Percentiles rank a stretch among this genome's conserved stretches.
These are phyloP conservation scores for Furcifer pardalis DNA, from an alignment of 2,797 vertebrate genomes.

Conservation along the genomic window DNA sequence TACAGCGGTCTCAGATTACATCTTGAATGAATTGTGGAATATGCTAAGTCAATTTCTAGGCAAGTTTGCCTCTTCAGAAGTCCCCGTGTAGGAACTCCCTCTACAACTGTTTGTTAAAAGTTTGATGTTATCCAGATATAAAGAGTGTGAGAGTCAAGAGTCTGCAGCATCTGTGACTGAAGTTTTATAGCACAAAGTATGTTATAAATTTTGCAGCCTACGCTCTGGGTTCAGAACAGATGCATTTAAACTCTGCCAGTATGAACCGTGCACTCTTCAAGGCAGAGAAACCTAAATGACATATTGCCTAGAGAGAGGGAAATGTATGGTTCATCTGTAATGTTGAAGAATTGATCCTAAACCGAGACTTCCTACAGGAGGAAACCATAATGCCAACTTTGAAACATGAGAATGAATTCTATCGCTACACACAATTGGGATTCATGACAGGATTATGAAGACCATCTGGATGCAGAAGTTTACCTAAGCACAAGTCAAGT, in stretches of 20 bases:
- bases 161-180: neutral
- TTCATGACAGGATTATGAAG: neutral
- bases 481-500: neutral
- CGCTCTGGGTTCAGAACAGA: neutral
- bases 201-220: constrained; percentile 18
- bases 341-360: neutral
- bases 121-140: neutral
- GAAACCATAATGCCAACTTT: neutral
- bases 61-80: neutral
- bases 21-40: neutral
- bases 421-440: constrained; percentile 5
- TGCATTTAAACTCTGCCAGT: constrained; percentile 14
- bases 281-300: neutral
- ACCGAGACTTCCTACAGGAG: neutral
- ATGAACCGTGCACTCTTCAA: neutral
- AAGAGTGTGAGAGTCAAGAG: neutral
- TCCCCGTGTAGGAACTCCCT: neutral
- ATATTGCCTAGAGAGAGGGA: constrained; percentile 6
- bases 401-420: neutral
- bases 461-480: neutral
- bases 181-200: constrained; percentile 10
- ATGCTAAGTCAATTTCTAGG: neutral
- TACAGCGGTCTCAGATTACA: neutral
- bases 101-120: neutral
- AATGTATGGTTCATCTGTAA: neutral